Evolutionary conservation across 2,888 invertebrate species (phyloP), one percentile per base, ranked within the genome.

Genomic region (Plebejus anna): DNA sequence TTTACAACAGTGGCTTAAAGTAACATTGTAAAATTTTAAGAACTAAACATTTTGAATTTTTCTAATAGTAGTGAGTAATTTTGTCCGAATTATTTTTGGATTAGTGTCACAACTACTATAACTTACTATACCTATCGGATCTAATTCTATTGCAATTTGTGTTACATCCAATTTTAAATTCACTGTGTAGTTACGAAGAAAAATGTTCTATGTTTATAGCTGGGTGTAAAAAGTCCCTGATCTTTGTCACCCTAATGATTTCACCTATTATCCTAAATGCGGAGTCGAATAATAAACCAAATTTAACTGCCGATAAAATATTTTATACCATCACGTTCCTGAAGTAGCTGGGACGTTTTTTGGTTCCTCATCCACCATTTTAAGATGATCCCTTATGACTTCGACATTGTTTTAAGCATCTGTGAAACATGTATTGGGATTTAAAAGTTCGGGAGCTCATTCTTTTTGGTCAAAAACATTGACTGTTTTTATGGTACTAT

Each of bases 261-360:
- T 85, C 82, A 85, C 88, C 90, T 90, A 91, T 92, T 91, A 92
- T 86, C 85, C 88, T 92, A 92, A 93, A 90, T 90, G 89, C 81
- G 78, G 84, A 88, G 87, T 83, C 82, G 85, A 83, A 88, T 89
- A 91, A 90, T 91, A 92, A 92, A 91, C 85, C 83, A 82, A 84
- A 85, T 89, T 92, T 93, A 89, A 92, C 84, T 88, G 86, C 88
- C 90, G 84, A 92, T 93, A 93, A 93, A 93, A 93, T 91, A 91
- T 92, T 93, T 91, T 90, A 90, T 87, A 86, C 88, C 88, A 85
- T 82, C 83, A 84, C 84, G 85, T 87, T 85, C 84, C 83, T 82
- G 85, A 83, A 84, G 88, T 84, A 85, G 85, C 85, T 82, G 85
- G 88, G 89, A 78, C 81, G 83, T 88, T 90, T 91, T 90, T 90